These are phyloP conservation scores for Chaetura pelagica DNA, from an alignment of 2,113 vertebrate species.

Conservation along the genomic window DNA sequence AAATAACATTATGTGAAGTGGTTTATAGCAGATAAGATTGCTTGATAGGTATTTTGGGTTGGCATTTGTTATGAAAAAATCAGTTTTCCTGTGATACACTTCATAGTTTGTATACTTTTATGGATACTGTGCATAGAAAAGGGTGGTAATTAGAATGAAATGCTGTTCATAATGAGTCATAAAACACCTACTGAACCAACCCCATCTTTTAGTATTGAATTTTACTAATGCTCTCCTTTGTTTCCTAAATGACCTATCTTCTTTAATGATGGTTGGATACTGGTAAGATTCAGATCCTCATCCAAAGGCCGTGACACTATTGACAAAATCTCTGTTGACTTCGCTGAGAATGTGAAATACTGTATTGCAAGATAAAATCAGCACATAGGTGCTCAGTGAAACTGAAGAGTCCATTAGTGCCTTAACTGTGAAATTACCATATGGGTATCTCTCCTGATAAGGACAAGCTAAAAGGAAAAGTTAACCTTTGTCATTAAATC, in stretches of 20 bases:
- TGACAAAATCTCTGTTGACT: conserved; percentile 84
- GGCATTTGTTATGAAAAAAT: conserved; percentile 43
- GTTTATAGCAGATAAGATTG: conserved; percentile 1
- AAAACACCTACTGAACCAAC: conserved; percentile 39
- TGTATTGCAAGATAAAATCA: conserved; percentile 87
- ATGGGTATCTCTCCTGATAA: conserved; percentile 41
- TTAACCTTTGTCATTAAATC: conserved; percentile 62
- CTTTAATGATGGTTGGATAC: conserved; percentile 43
- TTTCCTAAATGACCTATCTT: conserved; percentile 53
- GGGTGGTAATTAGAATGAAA: conserved; percentile 35
- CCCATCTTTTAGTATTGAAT: conserved; percentile 53
- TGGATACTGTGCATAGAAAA: neutral
- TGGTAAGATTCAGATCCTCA: conserved; percentile 58
- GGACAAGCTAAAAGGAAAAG: conserved; percentile 26
- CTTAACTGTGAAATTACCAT: conserved; percentile 64
- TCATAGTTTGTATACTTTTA: neutral
- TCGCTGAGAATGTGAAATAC: conserved; percentile 88
- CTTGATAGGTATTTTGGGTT: conserved; percentile 39
- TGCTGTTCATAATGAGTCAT: conserved; percentile 27
- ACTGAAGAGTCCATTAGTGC: conserved; percentile 73
- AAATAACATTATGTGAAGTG: conserved; percentile 28
- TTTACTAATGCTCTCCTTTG: conserved; percentile 49
- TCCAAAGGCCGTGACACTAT: conserved; percentile 76
- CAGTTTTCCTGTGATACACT: conserved; percentile 7
- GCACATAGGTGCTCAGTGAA: conserved; percentile 60